Conservation (phyloP, 2,797 vertebrate species). For the Triplophysa yarkandensis region DNA sequence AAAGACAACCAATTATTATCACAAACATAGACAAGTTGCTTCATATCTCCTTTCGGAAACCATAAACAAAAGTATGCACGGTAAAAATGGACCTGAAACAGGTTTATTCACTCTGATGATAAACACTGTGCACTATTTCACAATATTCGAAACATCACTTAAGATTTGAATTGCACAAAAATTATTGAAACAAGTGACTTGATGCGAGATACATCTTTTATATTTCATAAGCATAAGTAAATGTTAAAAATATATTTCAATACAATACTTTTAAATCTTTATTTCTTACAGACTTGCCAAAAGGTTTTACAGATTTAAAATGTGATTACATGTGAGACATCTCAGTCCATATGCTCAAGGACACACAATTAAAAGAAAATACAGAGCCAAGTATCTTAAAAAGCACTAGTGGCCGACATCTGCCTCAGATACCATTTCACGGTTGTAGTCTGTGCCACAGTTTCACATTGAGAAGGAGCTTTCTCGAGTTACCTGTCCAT, state of each 20-base stretch:
- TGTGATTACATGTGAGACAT: neutral
- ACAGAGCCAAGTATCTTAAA: conserved; percentile 7
- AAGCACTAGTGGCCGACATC: conserved; percentile 40
- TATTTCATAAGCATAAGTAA: no score
- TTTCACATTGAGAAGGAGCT: conserved; percentile 54
- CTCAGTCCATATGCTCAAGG: neutral
- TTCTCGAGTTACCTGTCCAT: conserved; percentile 53
- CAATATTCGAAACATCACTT: neutral
- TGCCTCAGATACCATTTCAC: conserved; percentile 65
- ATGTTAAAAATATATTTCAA: neutral
- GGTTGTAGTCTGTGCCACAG: conserved; percentile 54
- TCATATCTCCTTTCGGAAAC: neutral
- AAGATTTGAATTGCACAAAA: neutral
- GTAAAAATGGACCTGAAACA: neutral
- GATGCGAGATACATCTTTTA: no score
- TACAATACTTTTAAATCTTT: no score
- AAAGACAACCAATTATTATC: neutral
- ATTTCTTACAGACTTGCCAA: neutral
- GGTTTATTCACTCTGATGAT: neutral
- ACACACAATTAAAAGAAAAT: neutral
- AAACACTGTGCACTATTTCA: neutral
- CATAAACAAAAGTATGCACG: neutral
- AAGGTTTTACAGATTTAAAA: neutral
- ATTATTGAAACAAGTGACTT: neutral
- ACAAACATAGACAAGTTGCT: neutral